Percentiles rank a stretch among this genome's conserved stretches.
Conservation (phyloP, 2,113 vertebrate species). For the Halichoeres trimaculatus region DNA sequence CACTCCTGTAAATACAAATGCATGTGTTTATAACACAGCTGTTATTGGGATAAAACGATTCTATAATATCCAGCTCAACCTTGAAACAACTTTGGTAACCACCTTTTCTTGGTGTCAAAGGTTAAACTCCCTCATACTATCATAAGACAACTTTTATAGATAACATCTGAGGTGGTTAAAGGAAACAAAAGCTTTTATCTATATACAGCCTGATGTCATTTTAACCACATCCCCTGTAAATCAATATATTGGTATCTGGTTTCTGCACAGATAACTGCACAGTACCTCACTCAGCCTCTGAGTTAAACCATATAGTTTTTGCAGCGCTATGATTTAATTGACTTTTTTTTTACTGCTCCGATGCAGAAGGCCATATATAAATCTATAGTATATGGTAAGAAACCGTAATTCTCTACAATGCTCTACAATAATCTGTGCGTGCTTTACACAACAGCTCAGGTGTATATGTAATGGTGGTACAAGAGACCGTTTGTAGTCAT, state of each 20-base stretch:
- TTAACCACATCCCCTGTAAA: slow-evolving; percentile 24
- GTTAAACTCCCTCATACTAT: not conserved
- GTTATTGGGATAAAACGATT: not conserved
- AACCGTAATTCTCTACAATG: not conserved
- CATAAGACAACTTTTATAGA: not conserved
- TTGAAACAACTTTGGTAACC: not conserved
- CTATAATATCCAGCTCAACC: not conserved
- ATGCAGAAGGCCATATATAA: not conserved
- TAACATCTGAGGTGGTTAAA: slow-evolving; percentile 1
- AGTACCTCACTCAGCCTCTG: not conserved
- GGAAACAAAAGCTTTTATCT: slow-evolving; percentile 10
- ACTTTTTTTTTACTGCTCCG: not conserved
- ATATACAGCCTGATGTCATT: not conserved
- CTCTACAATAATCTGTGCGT: not conserved
- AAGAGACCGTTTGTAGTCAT: not conserved
- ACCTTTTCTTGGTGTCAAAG: slow-evolving; percentile 15
- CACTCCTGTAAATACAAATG: not conserved
- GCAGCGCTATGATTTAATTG: not conserved
- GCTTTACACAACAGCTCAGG: not conserved
- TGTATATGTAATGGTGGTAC: not conserved
- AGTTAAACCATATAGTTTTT: not conserved
- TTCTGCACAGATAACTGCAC: not conserved
- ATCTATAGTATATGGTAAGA: not conserved
- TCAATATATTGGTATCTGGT: slow-evolving; percentile 23
- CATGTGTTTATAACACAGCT: not conserved